phyloP scores from a whole-genome alignment of 1,140 invertebrate genomes.

The Teleogryllus occipitalis region DNA sequence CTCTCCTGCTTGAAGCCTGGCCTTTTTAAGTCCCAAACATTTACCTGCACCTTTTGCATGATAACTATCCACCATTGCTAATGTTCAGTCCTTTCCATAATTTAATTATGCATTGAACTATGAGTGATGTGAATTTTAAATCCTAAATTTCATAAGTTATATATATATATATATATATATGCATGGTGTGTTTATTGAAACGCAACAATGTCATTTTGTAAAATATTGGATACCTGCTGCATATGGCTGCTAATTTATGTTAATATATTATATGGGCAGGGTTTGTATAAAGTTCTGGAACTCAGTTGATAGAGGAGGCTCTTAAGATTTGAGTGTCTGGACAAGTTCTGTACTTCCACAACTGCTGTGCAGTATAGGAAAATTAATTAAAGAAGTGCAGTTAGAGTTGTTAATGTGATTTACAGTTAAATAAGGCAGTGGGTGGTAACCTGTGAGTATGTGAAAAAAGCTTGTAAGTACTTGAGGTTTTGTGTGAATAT shows the following conservation, averaged over 20 bases:
- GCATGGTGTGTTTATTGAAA: not conserved
- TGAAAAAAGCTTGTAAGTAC: not conserved
- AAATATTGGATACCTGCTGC: not conserved
- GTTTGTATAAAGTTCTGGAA: not conserved
- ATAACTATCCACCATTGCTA: not conserved
- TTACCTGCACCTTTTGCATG: not conserved
- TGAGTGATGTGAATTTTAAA: not conserved
- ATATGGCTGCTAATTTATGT: not conserved
- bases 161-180: not conserved
- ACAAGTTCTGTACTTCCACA: not conserved
- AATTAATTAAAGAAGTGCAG: not conserved
- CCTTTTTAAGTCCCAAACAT: not conserved
- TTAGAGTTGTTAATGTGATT: conserved; percentile 2
- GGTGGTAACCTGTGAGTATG: not conserved
- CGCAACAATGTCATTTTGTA: conserved; percentile 7
- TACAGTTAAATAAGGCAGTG: not conserved
- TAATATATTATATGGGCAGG: not conserved
- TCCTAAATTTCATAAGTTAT: not conserved
- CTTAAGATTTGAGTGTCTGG: not conserved
- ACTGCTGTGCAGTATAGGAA: not conserved
- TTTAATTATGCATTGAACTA: not conserved
- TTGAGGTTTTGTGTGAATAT: not conserved
- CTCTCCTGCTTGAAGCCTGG: not conserved
- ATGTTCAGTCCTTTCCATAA: not conserved
- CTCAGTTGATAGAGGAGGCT: not conserved